Evolutionary conservation across 1,140 invertebrate genomes (phyloP).

Genomic region (Aphelinus certus): DNA sequence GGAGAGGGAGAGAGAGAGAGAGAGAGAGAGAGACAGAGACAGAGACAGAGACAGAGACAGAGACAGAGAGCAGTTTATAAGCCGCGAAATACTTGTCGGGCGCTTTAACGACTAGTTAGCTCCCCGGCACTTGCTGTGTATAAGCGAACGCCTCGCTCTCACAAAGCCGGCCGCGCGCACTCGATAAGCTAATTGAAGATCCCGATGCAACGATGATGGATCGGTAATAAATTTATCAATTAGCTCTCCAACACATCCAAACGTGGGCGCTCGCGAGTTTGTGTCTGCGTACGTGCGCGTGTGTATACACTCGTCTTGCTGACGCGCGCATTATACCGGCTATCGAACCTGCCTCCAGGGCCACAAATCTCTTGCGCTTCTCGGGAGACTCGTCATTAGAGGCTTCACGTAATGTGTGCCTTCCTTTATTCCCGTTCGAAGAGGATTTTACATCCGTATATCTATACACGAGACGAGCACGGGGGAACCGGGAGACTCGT

Average conservation of each 20-base stretch:
- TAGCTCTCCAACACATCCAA: background rate
- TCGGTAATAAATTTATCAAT: constrained; percentile 33
- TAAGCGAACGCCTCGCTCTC: no score
- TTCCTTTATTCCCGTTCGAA: background rate
- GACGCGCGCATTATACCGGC: background rate
- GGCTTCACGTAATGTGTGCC: background rate
- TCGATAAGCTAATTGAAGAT: constrained; percentile 2
- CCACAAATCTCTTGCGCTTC: background rate
- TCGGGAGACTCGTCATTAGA: constrained; percentile 23
- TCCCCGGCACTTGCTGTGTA: no score
- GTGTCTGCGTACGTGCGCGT: no score
- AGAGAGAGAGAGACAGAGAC: no score
- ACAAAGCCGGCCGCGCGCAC: background rate
- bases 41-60: no score
- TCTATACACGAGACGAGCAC: no score
- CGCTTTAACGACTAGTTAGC: background rate
- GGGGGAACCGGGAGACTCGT: no score
- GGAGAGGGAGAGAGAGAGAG: no score
- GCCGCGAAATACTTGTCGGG: background rate
- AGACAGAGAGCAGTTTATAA: no score
- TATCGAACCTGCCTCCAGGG: background rate
- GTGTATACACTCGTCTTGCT: no score
- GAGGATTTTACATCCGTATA: no score
- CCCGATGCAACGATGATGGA: background rate
- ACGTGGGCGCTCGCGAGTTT: no score